These are phyloP conservation scores for Iphiclides podalirius DNA, from an alignment of 2,888 invertebrate genomes.

Conservation along the genomic window DNA sequence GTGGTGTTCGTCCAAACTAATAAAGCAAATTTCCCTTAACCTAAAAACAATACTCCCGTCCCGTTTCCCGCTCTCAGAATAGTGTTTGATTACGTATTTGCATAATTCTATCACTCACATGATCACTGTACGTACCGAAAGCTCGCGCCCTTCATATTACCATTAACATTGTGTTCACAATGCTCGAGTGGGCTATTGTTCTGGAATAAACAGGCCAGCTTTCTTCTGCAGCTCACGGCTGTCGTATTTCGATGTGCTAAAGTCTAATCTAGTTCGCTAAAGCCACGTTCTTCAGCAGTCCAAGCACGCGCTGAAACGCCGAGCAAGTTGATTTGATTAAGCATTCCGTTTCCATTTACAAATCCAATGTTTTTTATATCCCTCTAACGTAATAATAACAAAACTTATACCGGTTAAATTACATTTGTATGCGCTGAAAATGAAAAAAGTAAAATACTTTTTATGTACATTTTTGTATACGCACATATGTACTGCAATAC, in stretches of 20 bases:
- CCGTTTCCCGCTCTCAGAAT: conserved; percentile 12
- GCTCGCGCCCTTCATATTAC: conserved; percentile 54
- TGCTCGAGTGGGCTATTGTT: conserved; percentile 58
- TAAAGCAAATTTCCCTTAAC: conserved; percentile 1
- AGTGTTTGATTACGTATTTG: conserved; percentile 23
- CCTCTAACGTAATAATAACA: conserved; percentile 18
- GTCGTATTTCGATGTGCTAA: conserved; percentile 22
- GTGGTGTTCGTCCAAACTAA: too few relatives aligned
- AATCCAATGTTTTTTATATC: conserved; percentile 44
- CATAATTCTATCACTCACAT: conserved; percentile 24
- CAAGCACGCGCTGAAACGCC: conserved; percentile 35
- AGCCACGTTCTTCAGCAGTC: conserved; percentile 23
- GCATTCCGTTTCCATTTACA: conserved; percentile 49
- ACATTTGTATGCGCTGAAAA: neutral
- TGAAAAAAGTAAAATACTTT: too few relatives aligned
- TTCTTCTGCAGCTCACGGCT: conserved; percentile 12
- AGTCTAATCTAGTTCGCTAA: conserved; percentile 29
- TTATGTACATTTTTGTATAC: too few relatives aligned
- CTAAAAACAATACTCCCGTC: conserved; percentile 4
- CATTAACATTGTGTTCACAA: conserved; percentile 55
- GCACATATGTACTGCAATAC: too few relatives aligned
- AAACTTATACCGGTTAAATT: neutral
- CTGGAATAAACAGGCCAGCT: conserved; percentile 38
- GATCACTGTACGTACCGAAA: conserved; percentile 32
- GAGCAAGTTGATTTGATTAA: conserved; percentile 61